Conservation (phyloP, 2,888 invertebrate species). For the Noctua fimbriata region DNA sequence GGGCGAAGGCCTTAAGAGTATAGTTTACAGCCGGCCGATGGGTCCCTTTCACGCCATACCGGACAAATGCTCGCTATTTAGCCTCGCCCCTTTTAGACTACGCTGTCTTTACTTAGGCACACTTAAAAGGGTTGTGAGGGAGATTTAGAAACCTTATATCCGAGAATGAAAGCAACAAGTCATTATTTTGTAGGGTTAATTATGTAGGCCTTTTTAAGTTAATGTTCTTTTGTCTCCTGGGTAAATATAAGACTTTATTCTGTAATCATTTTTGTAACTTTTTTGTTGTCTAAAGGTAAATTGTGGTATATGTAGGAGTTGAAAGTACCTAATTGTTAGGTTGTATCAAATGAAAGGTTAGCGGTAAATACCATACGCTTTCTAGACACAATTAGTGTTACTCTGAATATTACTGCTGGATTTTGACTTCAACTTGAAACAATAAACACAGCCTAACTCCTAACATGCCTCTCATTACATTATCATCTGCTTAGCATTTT, state of each 20-base stretch:
- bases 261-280: not conserved
- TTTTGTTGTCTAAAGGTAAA: not conserved
- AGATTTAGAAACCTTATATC: slow-evolving; percentile 36
- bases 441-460: not conserved
- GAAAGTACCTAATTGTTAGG: not conserved
- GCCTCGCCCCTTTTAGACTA: slow-evolving; percentile 68
- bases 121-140: slow-evolving; percentile 62
- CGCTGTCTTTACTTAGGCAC: slow-evolving; percentile 66
- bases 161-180: slow-evolving; percentile 26
- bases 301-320: not conserved
- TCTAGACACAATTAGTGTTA: not conserved
- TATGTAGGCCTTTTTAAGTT: not conserved
- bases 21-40: slow-evolving; percentile 66
- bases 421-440: not conserved
- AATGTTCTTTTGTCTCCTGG: slow-evolving; percentile 11
- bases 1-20: not conserved
- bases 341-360: not conserved
- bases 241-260: not conserved
- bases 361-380: not conserved
- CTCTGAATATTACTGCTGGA: not conserved
- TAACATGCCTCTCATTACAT: not conserved
- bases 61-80: slow-evolving; percentile 75
- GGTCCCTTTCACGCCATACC: slow-evolving; percentile 69
- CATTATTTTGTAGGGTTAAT: slow-evolving; percentile 17
- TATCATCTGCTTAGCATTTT: no score